Conservation (phyloP, 2,888 invertebrate genomes). For the Litoditis marina region DNA sequence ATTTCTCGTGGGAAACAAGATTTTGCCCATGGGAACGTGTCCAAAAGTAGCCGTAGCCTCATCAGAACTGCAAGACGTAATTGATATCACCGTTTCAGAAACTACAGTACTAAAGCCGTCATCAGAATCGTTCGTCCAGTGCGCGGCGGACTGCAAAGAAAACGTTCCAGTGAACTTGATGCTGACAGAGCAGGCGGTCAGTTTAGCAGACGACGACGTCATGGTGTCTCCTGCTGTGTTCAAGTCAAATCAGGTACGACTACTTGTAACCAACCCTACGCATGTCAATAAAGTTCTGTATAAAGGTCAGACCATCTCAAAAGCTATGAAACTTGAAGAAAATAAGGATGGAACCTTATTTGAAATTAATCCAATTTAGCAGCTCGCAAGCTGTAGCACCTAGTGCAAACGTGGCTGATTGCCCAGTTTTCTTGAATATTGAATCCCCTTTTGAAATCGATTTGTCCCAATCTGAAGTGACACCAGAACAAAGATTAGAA, state of each 20-base stretch:
- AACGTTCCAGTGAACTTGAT: too few species aligned
- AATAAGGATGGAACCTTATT: not conserved
- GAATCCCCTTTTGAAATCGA: too few species aligned
- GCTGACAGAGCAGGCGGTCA: too few species aligned
- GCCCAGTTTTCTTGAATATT: too few species aligned
- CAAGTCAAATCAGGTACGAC: not conserved
- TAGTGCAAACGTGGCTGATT: too few species aligned
- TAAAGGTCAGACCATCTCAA: not conserved
- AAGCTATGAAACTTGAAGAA: not conserved
- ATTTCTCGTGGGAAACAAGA: slow-evolving; percentile 7
- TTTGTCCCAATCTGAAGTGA: not conserved
- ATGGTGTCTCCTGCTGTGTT: too few species aligned
- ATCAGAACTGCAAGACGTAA: not conserved
- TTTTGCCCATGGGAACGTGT: slow-evolving; percentile 1
- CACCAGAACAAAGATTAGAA: not conserved
- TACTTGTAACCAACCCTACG: not conserved
- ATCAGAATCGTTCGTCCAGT: slow-evolving; percentile 10
- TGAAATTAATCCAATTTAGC: too few species aligned
- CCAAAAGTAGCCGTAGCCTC: too few species aligned
- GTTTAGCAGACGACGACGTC: too few species aligned
- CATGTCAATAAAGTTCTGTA: not conserved
- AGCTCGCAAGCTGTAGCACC: too few species aligned
- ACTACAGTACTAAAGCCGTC: slow-evolving; percentile 5
- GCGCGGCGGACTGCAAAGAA: not conserved
- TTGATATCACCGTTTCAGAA: not conserved